Base-by-base conservation (phyloP, 2,888 invertebrate species). In the Drosophila quinaria region DNA sequence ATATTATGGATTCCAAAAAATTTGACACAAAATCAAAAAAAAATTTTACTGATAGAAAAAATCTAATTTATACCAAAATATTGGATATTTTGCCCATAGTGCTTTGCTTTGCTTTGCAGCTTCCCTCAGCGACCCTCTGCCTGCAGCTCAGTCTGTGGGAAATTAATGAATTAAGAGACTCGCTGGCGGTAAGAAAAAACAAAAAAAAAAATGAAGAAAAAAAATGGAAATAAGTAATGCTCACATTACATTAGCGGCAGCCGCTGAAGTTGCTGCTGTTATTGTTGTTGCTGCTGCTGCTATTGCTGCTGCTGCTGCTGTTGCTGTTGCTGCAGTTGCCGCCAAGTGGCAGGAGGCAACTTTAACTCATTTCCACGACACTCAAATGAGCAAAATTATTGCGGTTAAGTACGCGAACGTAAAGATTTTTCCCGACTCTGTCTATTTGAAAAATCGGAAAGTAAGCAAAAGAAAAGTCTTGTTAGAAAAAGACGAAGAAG, bases 311-410 rank as follows among this genome's bases (percentile, higher is more conserved):
- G 68, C 47, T 55, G 62, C 50, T 55, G 51, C 22, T 42, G 39
- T 17, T 54, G 70, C n/a, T 49, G 72, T 33, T 25, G 55, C 15
- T 51, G 70, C 39, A 33, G 60, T 78, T 81, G 78, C 82, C 65
- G 79, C 74, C 74, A 73, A 68, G 70, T 58, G 80, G 80, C 65
- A 85, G 70, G 61, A 79, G 70, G 70, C 76, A 67, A 80, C 82
- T 82, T 84, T 88, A 90, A 87, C 87, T 87, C 90, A 87, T 87
- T 87, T 87, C 87, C 87, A 87, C 87, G 87, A 87, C 90, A 90
- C 87, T 87, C 87, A 88, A 90, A 90, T 87, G 87, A 84, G 89
- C 84, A 87, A 90, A 87, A 87, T 87, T 90, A 84, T 87, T 87
- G 87, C 90, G 87, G 87, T 90, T 86, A 86, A 86, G 85, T 85